phyloP scores from a whole-genome alignment of 2,888 invertebrate genomes.

The Acanthoscelides obtectus region DNA sequence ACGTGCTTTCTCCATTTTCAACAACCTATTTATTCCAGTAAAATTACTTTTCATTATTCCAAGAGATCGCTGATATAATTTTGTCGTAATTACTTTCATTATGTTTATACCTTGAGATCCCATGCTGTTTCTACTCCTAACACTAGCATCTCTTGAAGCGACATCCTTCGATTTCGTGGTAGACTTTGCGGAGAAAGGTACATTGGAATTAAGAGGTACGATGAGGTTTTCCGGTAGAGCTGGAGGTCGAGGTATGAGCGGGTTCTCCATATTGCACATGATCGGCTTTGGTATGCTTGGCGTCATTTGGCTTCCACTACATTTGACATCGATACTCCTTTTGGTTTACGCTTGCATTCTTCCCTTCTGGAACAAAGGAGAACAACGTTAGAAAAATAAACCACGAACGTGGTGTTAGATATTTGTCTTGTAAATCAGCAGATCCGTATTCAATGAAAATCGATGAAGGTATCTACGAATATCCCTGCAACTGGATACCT shows the following conservation, averaged over 20 bases:
- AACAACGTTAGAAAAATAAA: too few species aligned
- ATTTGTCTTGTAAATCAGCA: too few species aligned
- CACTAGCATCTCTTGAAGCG: slow-evolving; percentile 21
- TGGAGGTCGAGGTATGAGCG: slow-evolving; percentile 40
- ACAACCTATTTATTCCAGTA: too few species aligned
- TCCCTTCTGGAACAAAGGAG: background rate
- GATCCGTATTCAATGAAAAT: too few species aligned
- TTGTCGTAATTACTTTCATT: too few species aligned
- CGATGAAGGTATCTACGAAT: too few species aligned
- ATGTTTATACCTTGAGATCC: slow-evolving; percentile 29
- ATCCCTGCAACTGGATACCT: too few species aligned
- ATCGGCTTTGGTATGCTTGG: slow-evolving; percentile 25
- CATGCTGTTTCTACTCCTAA: slow-evolving; percentile 32
- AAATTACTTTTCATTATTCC: too few species aligned
- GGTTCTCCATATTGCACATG: slow-evolving; percentile 39
- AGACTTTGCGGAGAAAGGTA: background rate
- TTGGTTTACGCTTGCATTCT: background rate
- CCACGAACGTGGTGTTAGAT: too few species aligned
- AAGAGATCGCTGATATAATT: too few species aligned
- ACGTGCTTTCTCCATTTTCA: too few species aligned
- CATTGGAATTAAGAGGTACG: slow-evolving; percentile 15
- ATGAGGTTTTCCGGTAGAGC: slow-evolving; percentile 33
- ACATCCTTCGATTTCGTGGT: background rate
- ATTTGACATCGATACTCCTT: background rate
- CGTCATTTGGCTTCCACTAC: slow-evolving; percentile 22